Percentiles rank a stretch among this genome's conserved stretches.
Evolutionary conservation across 2,797 vertebrate species (phyloP).

Genomic region (Chloroceryle inda): DNA sequence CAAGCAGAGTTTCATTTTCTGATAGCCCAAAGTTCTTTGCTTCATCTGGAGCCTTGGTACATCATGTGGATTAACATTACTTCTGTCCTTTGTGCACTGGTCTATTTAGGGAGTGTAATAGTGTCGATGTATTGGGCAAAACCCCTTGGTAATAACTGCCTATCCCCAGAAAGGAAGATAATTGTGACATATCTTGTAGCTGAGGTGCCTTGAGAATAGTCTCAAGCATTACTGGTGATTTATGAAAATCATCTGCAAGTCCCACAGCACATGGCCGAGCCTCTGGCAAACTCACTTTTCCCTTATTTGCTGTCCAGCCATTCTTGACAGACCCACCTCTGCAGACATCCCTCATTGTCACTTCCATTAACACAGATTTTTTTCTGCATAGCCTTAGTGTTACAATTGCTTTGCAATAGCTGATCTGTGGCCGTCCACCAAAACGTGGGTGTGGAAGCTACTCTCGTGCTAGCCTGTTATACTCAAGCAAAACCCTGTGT

Average conservation of each 20-base stretch:
- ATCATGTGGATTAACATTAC: conserved; percentile 12
- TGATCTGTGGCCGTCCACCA: neutral
- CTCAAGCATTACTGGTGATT: conserved; percentile 9
- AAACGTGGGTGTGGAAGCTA: neutral
- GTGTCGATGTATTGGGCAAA: conserved; percentile 39
- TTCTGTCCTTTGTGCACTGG: conserved; percentile 50
- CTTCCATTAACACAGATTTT: neutral
- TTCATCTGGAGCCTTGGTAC: conserved; percentile 45
- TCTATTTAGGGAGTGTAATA: conserved; percentile 65
- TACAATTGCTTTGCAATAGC: neutral
- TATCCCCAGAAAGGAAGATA: conserved; percentile 61
- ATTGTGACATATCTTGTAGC: conserved; percentile 66
- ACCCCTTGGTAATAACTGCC: conserved; percentile 57
- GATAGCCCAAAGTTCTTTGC: conserved; percentile 35
- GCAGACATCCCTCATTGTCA: neutral
- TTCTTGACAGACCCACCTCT: neutral
- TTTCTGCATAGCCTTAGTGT: neutral
- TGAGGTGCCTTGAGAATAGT: conserved; percentile 41
- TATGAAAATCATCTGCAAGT: conserved; percentile 27
- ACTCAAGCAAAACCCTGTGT: neutral
- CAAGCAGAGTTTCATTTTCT: conserved; percentile 15
- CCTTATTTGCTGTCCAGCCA: neutral
- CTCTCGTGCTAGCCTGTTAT: neutral
- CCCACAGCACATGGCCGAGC: neutral
- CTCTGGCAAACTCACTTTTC: conserved; percentile 25